Evolutionary conservation across 2,888 invertebrate species (phyloP).

Genomic region (Cyclophora punctaria): DNA sequence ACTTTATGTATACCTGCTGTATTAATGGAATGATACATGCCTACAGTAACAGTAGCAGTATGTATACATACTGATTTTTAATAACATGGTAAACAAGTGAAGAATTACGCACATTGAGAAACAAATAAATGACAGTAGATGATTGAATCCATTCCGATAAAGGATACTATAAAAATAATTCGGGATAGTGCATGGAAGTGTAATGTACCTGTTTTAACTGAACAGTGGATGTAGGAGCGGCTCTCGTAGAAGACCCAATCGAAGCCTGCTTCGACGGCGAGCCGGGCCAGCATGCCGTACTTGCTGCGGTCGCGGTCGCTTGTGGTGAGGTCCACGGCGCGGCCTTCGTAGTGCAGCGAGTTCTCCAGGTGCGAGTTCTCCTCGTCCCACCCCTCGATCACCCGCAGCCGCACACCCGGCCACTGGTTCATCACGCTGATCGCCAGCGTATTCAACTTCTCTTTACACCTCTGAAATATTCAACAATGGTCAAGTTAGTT

Average conservation of each 20-base stretch:
- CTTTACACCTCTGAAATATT: slow-evolving; percentile 92
- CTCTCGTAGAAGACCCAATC: slow-evolving; percentile 99
- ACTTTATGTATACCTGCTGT: too few species aligned
- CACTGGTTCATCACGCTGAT: slow-evolving; percentile 98
- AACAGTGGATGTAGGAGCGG: slow-evolving; percentile 95
- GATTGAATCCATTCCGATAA: too few species aligned
- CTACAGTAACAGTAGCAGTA: too few species aligned
- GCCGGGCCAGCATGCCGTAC: slow-evolving; percentile 95
- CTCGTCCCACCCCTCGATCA: slow-evolving; percentile 97
- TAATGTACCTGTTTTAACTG: slow-evolving; percentile 94
- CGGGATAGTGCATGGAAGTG: neutral
- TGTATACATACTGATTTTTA: too few species aligned
- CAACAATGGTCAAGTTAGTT: neutral
- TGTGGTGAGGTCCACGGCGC: slow-evolving; percentile 96
- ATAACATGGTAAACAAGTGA: too few species aligned
- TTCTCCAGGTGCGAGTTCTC: slow-evolving; percentile 84
- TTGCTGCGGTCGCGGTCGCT: slow-evolving; percentile 94
- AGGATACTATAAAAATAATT: neutral
- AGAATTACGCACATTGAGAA: neutral
- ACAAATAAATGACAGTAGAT: too few species aligned
- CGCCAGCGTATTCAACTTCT: slow-evolving; percentile 94
- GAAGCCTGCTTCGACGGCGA: slow-evolving; percentile 97
- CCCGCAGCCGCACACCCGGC: slow-evolving; percentile 94
- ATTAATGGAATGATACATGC: too few species aligned
- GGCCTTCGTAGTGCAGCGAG: slow-evolving; percentile 96